Percentiles rank a stretch among this genome's conserved stretches.
Evolutionary conservation across 2,888 invertebrate genomes (phyloP).

Genomic region (Spisula solida): DNA sequence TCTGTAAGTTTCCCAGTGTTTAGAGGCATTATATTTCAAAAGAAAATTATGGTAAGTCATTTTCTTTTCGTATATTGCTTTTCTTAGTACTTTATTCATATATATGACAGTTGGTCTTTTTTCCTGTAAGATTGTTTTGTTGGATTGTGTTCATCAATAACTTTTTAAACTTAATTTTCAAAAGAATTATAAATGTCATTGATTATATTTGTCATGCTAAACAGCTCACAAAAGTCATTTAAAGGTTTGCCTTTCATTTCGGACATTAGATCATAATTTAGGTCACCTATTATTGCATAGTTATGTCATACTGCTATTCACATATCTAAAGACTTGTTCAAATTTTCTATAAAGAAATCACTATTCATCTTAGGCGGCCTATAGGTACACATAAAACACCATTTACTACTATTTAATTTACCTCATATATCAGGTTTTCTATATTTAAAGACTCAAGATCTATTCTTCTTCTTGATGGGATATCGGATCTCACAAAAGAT

Average conservation of each 20-base stretch:
- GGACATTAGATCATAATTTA: too few relatives aligned
- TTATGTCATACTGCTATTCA: neutral
- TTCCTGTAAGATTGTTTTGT: too few relatives aligned
- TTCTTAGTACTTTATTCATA: too few relatives aligned
- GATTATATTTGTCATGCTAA: neutral
- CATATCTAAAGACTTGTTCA: neutral
- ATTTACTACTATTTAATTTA: conserved; percentile 31
- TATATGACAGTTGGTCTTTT: too few relatives aligned
- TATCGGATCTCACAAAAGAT: neutral
- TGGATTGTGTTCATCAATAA: too few relatives aligned
- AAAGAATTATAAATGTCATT: conserved; percentile 29
- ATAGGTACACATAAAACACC: conserved; percentile 29
- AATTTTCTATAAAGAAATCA: neutral
- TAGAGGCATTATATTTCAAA: too few relatives aligned
- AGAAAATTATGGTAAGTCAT: too few relatives aligned
- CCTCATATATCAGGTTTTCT: conserved; percentile 34
- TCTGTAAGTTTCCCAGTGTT: too few relatives aligned
- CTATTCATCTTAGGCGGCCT: conserved; percentile 25
- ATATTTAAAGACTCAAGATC: conserved; percentile 10
- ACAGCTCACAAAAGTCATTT: neutral
- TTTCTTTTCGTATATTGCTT: too few relatives aligned
- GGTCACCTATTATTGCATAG: neutral
- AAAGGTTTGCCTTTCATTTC: conserved; percentile 20
- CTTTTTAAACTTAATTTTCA: conserved; percentile 6
- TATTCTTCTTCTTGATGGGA: conserved; percentile 2